Evolutionary conservation across 2,797 vertebrate species (phyloP), one percentile per base, ranked within the genome.

Genomic region (Taenioides sp.): DNA sequence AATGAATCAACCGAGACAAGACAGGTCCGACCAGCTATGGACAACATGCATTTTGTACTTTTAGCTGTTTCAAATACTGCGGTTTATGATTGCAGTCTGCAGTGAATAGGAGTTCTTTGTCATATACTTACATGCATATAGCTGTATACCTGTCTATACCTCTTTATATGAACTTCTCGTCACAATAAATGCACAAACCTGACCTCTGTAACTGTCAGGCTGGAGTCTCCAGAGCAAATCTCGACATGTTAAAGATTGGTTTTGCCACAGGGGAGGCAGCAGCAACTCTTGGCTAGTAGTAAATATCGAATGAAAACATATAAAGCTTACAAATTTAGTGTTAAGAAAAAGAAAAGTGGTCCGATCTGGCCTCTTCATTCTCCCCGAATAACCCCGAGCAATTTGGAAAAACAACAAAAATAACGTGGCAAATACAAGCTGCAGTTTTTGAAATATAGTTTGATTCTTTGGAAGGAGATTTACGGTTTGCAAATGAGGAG

Each of bases 11-110:
- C 25, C 76, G 59, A 72, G 67, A 77, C 67, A 73, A 27, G 69
- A 68, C 78, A 77, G 78, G 76, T 78, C 68, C 64, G 47, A 84
- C 67, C 77, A 79, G 74, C 78, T 73, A 73, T 64, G 74, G 69
- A 73, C 40, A 57, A 47, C 59, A 2, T 69, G 50, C 16, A 63
- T 67, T 75, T 70, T 54, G 12, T 50, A 47, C 62, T 50, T 57
- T 55, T 55, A 52, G n/a, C 49, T 5, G 52, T 20, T 43, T 16
- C 61, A 79, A 67, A 70, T 22, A 34, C 74, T 67, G 28, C 49
- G 59, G 9, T 67, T 74, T 2, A 2, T 50, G 18, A 64, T 2
- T 49, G 28, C 63, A 31, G 0, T 37, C 34, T 37, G 34, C 7
- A 0, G 1, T 6, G 34, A 34, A 34, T 1, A 9, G 34, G 7